Conservation (phyloP, 2,113 vertebrate species). For the Chloropsis cyanopogon region DNA sequence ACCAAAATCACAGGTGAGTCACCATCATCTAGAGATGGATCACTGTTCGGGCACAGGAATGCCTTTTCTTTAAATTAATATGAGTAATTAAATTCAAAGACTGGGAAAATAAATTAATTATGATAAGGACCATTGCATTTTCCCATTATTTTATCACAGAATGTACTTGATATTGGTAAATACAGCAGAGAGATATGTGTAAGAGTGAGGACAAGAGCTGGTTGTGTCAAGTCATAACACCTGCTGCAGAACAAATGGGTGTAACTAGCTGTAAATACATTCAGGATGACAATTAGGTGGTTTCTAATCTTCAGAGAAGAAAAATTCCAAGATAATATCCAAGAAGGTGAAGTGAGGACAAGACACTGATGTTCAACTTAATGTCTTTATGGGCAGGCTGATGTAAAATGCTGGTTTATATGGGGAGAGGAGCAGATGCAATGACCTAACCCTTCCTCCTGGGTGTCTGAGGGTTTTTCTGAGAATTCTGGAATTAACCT, state of each 20-base stretch:
- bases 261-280: background rate
- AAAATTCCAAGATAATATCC: background rate
- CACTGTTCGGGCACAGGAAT: background rate
- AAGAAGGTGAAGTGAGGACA: background rate
- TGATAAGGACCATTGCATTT: background rate
- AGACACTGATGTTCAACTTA: background rate
- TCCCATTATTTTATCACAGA: background rate
- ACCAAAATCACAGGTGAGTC: background rate
- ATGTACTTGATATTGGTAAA: background rate
- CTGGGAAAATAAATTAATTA: background rate
- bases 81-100: background rate
- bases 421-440: background rate
- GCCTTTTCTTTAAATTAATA: background rate
- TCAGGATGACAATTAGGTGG: constrained; percentile 1
- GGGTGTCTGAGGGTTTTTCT: background rate
- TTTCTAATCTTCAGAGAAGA: constrained; percentile 4
- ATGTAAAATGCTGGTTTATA: background rate
- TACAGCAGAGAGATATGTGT: background rate
- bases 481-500: background rate
- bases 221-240: background rate
- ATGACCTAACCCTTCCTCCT: background rate
- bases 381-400: background rate
- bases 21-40: background rate
- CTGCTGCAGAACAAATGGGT: background rate
- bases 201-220: background rate